Base-by-base conservation (phyloP, 1,140 invertebrate genomes). In the Carcinoscorpius rotundicauda region DNA sequence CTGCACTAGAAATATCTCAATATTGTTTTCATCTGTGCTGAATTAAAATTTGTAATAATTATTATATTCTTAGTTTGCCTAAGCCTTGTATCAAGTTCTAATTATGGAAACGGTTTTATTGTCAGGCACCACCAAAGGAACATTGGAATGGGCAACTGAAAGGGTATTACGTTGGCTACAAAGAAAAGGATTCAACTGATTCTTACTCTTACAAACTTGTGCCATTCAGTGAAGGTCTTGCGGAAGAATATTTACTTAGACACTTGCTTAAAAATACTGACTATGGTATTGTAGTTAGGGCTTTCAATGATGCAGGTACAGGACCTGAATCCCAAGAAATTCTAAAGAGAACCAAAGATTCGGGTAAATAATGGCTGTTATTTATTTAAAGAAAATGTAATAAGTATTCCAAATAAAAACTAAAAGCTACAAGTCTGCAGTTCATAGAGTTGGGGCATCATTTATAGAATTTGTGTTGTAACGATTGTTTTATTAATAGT, bases 71-170 rank as follows among this genome's bases (percentile, higher is more conserved):
- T 29, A 2, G 29, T 29, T 29, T 29, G 29, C 29, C 29, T 29
- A 2, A 29, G 29, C 29, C 29, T 29, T 29, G 29, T 29, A 29
- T 29, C 29, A 29, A 29, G 29, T 29, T 29, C 29, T 29, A 29
- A 29, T 29, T 29, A 29, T 29, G 29, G 29, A 29, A 29, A 29
- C 2, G 29, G 29, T 29, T 29, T 29, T 29, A 29, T 29, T 29
- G 29, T 29, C 60, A 67, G 67, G 88, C 91, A 70, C 91, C 92
- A 66, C 81, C 85, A 71, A 84, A 86, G 58, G 86, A 91, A 68
- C 87, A 92, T 73, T 95, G 91, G 91, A 96, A 96, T 72, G 92
- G 92, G 49, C 90, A 93, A 78, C 89, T 96, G 70, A 83, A 88
- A 70, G 90, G 90, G 66, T 93, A 92, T 75, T 75, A 77, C 57